Conservation (phyloP, 2,888 invertebrate genomes). For the Synergus laeviventris region DNA sequence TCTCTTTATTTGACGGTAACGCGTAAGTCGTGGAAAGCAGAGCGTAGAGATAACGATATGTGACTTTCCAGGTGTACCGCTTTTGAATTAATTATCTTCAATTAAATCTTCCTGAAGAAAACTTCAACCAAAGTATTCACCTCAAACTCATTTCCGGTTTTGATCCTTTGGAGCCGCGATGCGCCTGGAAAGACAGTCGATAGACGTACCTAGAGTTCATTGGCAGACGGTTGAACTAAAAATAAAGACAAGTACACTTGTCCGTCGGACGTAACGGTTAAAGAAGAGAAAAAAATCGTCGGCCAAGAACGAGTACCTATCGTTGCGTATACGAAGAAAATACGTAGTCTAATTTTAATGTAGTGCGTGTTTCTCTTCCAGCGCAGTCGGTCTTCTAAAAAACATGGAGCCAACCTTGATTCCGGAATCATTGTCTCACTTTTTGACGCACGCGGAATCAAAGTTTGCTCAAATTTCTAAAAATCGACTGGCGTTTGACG, state of each 20-base stretch:
- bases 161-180: constrained; percentile 10
- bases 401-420: constrained; percentile 14
- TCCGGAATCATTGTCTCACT: constrained; percentile 4
- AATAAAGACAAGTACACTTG: constrained; percentile 2
- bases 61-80: constrained; percentile 27
- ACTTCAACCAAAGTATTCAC: constrained; percentile 8
- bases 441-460: constrained; percentile 4
- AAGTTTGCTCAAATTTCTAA: constrained; percentile 26
- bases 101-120: neutral
- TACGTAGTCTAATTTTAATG: neutral
- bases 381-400: constrained; percentile 24
- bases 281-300: constrained; percentile 29
- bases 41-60: constrained; percentile 36
- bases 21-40: constrained; percentile 33
- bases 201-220: constrained; percentile 17
- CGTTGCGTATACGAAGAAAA: neutral
- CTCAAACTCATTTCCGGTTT: neutral
- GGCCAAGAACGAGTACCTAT: neutral
- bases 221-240: constrained; percentile 14
- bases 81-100: neutral
- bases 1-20: constrained; percentile 38
- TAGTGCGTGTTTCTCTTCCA: constrained; percentile 1
- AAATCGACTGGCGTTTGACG: constrained; percentile 25
- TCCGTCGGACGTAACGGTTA: constrained; percentile 29
- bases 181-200: constrained; percentile 24